Evolutionary conservation across 2,888 invertebrate species (phyloP), one percentile per base, ranked within the genome.

Genomic region (Chloroclysta siterata): DNA sequence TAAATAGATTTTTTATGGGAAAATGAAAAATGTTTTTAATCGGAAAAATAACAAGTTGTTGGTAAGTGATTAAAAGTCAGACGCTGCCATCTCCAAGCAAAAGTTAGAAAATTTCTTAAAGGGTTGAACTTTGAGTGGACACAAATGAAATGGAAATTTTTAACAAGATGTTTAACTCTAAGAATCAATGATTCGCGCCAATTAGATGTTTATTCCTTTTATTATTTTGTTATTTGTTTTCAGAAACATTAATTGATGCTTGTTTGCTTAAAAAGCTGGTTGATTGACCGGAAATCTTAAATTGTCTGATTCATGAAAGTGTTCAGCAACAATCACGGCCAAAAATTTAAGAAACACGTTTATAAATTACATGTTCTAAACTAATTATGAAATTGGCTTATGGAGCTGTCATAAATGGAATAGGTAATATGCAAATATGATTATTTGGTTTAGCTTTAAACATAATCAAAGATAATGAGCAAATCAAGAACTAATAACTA

Each of bases 81-180:
- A 52, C 36, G 13, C 7, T 33, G 28, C 7, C 36, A 54, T 22
- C 36, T 13, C 17, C 36, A 15, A 48, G 52, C 48, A 70, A 58
- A 63, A 53, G 75, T 71, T 75, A 51, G 14, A 54, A 52, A 14
- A 57, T 73, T 71, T 67, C 70, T 63, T 69, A 85, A 90, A 88
- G 89, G 87, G 86, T 89, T 90, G 78, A 81, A 88, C 72, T 86
- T 87, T 82, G 70, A 71, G 70, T 77, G n/a, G 33, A 7, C 36
- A 81, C 83, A 89, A 90, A 90, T 90, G 87, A 87, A 90, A 89
- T 84, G 91, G 90, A 93, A 91, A 82, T 83, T 88, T 93, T 90
- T 93, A 93, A 93, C 90, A 89, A 92, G 91, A 77, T 75, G 61
- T 72, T 71, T 66, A 67, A 74, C 70, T 75, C 73, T 8, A 71